These are phyloP conservation scores for Elmis aenea DNA, from an alignment of 2,888 invertebrate species.

Conservation along the genomic window DNA sequence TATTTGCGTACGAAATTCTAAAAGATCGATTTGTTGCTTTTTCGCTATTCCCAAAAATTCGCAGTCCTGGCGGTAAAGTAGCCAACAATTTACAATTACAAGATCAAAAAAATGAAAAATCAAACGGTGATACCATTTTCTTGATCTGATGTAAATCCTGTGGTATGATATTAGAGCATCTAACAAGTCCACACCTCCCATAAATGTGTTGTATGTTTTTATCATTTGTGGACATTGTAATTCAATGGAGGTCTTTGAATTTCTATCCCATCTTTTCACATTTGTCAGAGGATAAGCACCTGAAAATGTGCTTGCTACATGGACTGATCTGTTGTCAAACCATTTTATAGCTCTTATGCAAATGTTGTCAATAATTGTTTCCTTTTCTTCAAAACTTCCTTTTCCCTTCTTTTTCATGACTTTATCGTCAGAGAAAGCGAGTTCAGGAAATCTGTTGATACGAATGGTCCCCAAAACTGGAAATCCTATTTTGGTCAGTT, in stretches of 20 bases:
- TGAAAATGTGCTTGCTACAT: conserved; percentile 1
- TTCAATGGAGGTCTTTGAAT: background rate
- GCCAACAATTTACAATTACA: too few relatives aligned
- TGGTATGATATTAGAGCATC: too few relatives aligned
- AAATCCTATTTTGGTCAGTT: conserved; percentile 1
- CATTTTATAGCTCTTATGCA: background rate
- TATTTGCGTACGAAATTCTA: too few relatives aligned
- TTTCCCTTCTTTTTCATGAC: conserved; percentile 1
- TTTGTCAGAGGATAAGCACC: background rate
- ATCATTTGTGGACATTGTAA: conserved; percentile 1
- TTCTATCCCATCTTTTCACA: conserved; percentile 2
- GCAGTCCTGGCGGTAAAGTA: too few relatives aligned
- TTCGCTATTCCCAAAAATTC: too few relatives aligned
- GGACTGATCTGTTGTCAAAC: conserved; percentile 1
- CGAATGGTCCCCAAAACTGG: background rate
- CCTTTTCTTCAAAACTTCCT: conserved; percentile 1
- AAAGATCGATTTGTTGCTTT: too few relatives aligned
- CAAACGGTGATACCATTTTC: too few relatives aligned
- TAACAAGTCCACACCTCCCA: background rate
- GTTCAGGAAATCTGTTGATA: conserved; percentile 2
- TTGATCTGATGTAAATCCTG: background rate
- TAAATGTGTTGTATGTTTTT: background rate
- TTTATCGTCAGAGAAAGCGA: background rate
- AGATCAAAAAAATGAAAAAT: too few relatives aligned
- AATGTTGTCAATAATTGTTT: background rate